Conservation (phyloP, 2,888 invertebrate genomes). For the Agrochola macilenta region DNA sequence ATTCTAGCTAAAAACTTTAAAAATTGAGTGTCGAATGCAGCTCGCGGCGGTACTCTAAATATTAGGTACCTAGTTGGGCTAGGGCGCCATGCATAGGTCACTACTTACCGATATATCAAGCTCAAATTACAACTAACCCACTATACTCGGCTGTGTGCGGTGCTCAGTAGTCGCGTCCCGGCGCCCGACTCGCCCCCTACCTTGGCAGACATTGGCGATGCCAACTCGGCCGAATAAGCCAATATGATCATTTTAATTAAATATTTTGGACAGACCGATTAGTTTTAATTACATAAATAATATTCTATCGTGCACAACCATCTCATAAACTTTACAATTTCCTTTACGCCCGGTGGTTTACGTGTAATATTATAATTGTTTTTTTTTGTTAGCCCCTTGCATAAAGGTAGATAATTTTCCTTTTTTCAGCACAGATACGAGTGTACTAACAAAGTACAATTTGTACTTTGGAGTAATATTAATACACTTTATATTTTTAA, state of each 20-base stretch:
- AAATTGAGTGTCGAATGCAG: slow-evolving; percentile 79
- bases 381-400: slow-evolving; percentile 47
- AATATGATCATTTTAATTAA: slow-evolving; percentile 68
- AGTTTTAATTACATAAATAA: slow-evolving; percentile 80
- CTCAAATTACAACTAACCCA: slow-evolving; percentile 78
- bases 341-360: slow-evolving; percentile 70
- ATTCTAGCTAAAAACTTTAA: slow-evolving; percentile 85
- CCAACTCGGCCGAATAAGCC: slow-evolving; percentile 76
- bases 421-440: slow-evolving; percentile 36
- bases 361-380: slow-evolving; percentile 44
- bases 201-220: slow-evolving; percentile 67
- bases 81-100: slow-evolving; percentile 85
- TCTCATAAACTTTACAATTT: slow-evolving; percentile 82
- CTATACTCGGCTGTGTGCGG: slow-evolving; percentile 64
- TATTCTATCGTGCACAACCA: slow-evolving; percentile 89
- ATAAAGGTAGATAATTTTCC: slow-evolving; percentile 9
- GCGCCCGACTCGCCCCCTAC: slow-evolving; percentile 51
- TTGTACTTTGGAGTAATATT: slow-evolving; percentile 33
- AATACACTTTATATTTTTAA: slow-evolving; percentile 49
- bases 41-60: slow-evolving; percentile 81
- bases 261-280: slow-evolving; percentile 87
- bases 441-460: slow-evolving; percentile 40
- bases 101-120: slow-evolving; percentile 82
- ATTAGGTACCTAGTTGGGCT: slow-evolving; percentile 85
- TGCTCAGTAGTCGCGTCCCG: slow-evolving; percentile 39